Conservation (phyloP, 1,140 invertebrate species). For the Theocolax elegans region DNA sequence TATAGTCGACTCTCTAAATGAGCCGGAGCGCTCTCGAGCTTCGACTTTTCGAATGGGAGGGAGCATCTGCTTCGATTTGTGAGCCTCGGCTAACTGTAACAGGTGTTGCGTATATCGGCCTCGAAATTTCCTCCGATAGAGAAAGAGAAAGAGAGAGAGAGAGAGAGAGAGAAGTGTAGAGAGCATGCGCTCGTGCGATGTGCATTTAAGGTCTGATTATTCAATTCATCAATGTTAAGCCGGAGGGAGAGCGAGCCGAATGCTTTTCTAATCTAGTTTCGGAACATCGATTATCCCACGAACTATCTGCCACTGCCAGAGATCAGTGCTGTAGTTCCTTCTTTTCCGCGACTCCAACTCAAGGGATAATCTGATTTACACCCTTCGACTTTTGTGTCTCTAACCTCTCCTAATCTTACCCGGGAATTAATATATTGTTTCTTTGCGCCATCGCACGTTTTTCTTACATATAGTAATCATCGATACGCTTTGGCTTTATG, state of each 20-base stretch:
- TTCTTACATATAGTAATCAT: too few relatives aligned
- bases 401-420: too few relatives aligned
- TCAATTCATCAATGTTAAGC: conserved; percentile 38
- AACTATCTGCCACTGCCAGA: too few relatives aligned
- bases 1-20: background rate
- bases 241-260: background rate
- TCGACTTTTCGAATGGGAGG: conserved; percentile 6
- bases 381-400: too few relatives aligned
- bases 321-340: too few relatives aligned
- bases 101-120: conserved; percentile 8
- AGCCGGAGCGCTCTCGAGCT: background rate
- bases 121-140: background rate
- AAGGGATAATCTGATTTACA: too few relatives aligned
- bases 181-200: background rate
- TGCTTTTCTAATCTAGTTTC: background rate
- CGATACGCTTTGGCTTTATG: too few relatives aligned
- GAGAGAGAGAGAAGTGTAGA: background rate
- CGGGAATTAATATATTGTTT: too few relatives aligned
- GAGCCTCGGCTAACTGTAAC: conserved; percentile 21
- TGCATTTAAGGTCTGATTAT: conserved; percentile 42
- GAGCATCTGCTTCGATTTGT: conserved; percentile 25
- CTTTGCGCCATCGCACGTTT: too few relatives aligned
- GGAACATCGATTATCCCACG: background rate
- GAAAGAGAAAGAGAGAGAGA: too few relatives aligned
- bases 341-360: background rate